Evolutionary conservation across 37 sponge, comb jelly and placozoan species (phyloP).

Genomic region (Oopsacas minuta): DNA sequence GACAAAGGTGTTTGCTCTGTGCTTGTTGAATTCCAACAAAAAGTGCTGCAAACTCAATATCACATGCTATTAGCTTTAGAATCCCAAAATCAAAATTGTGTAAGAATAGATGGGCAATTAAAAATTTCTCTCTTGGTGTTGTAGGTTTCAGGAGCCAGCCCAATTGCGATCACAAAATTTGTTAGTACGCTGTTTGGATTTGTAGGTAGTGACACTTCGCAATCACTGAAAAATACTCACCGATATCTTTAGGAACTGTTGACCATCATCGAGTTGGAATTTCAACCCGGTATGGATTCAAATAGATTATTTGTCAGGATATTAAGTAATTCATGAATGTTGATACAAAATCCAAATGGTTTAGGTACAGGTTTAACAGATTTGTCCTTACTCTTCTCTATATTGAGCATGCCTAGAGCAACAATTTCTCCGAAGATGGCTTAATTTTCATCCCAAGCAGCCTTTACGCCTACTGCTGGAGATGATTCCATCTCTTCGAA

Average conservation of each 20-base stretch:
- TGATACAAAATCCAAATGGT: neutral
- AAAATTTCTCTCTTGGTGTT: neutral
- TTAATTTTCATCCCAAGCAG: neutral
- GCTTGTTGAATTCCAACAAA: slow-evolving; percentile 15
- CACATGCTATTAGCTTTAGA: slow-evolving; percentile 11
- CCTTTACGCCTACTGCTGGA: neutral
- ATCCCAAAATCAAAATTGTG: slow-evolving; percentile 13
- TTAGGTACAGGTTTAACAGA: neutral
- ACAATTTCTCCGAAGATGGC: no score
- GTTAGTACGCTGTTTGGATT: slow-evolving; percentile 16
- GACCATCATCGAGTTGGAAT: neutral
- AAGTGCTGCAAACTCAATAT: slow-evolving; percentile 10
- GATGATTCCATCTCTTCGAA: neutral
- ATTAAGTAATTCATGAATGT: neutral
- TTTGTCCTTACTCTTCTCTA: neutral
- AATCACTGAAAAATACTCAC: neutral
- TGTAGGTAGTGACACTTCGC: neutral
- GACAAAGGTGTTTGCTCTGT: neutral
- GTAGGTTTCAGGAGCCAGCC: neutral
- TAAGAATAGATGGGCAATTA: neutral
- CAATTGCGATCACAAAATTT: slow-evolving; percentile 18
- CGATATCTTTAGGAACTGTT: neutral
- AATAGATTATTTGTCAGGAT: neutral
- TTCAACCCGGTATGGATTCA: neutral
- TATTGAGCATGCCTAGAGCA: slow-evolving; percentile 12